phyloP scores from a whole-genome alignment of 2,888 invertebrate species.

The Phortica magna region DNA sequence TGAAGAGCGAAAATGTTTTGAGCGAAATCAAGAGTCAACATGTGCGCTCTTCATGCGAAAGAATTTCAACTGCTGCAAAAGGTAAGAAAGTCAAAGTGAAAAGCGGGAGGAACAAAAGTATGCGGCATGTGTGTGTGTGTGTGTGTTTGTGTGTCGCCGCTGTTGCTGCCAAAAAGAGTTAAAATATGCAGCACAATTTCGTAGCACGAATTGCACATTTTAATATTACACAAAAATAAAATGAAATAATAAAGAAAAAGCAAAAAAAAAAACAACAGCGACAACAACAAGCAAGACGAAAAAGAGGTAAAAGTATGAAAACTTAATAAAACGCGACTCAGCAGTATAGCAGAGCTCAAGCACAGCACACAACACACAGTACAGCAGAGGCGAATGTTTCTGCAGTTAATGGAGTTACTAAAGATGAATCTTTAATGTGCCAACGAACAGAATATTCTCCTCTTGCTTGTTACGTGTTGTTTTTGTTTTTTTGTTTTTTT shows the following conservation, averaged over 20 bases:
- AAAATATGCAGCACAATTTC: conserved; percentile 22
- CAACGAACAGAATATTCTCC: conserved; percentile 5
- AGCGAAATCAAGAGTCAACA: too few relatives aligned
- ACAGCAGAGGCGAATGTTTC: conserved; percentile 7
- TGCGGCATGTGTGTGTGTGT: not conserved
- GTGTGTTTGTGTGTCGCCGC: not conserved
- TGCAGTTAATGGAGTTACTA: conserved; percentile 22
- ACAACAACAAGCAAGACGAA: not conserved
- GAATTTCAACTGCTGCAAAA: too few relatives aligned
- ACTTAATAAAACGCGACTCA: conserved; percentile 19
- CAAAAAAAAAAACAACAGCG: not conserved
- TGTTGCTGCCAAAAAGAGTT: not conserved
- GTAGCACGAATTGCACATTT: conserved; percentile 23
- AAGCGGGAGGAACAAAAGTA: not conserved
- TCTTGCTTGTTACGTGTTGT: not conserved
- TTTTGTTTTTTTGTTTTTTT: not conserved
- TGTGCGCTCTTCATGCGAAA: too few relatives aligned
- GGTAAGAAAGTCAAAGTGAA: not conserved
- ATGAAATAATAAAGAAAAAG: not conserved
- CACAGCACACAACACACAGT: not conserved
- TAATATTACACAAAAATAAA: conserved; percentile 7
- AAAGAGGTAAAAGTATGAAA: not conserved
- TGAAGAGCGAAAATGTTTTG: too few relatives aligned
- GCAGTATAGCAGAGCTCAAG: not conserved
- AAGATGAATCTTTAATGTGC: conserved; percentile 18